Evolutionary conservation across 1,140 invertebrate species (phyloP).

Genomic region (Matsumurasca onukii): DNA sequence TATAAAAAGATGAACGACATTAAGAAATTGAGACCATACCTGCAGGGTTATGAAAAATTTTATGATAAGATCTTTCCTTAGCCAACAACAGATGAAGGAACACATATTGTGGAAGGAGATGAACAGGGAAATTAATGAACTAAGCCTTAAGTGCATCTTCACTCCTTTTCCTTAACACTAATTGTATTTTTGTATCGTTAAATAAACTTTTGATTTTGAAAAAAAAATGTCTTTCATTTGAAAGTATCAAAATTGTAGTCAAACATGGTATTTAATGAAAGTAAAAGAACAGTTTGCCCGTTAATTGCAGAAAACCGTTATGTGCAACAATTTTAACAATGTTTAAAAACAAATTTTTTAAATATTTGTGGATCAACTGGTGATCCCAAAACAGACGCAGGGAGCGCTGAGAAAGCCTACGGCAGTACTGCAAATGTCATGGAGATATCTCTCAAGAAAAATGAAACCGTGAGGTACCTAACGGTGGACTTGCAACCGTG

Average conservation of each 20-base stretch:
- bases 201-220: background rate
- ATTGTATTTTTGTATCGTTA: background rate
- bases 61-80: background rate
- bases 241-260: background rate
- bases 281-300: background rate
- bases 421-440: too few species aligned
- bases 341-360: too few species aligned
- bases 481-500: too few species aligned
- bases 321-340: background rate
- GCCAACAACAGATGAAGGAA: conserved; percentile 3
- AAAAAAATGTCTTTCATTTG: background rate
- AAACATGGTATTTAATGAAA: background rate
- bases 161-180: background rate
- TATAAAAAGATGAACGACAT: background rate
- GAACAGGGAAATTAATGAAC: background rate
- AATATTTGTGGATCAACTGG: too few species aligned
- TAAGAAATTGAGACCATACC: background rate
- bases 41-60: background rate
- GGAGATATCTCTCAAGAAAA: too few species aligned
- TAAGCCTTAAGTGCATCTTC: background rate
- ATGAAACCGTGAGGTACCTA: too few species aligned
- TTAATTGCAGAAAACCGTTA: background rate
- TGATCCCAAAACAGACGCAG: too few species aligned
- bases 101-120: background rate
- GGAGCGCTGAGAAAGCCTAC: too few species aligned